Conservation (phyloP, 1,140 invertebrate species). For the Sitodiplosis mosellana region DNA sequence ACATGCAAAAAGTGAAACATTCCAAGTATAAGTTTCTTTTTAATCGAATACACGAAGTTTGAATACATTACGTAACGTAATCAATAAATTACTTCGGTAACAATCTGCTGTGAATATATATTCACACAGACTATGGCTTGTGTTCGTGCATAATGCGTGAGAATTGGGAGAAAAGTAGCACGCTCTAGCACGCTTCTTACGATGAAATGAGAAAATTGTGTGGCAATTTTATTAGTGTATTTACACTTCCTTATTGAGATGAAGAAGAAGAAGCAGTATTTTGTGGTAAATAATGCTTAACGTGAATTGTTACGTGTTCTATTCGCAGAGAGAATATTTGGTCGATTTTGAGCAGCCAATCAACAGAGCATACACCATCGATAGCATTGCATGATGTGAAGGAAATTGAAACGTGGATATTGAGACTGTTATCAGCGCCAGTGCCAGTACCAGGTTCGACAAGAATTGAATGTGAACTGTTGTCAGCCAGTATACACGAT, state of each 20-base stretch:
- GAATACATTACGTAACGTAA: too few relatives aligned
- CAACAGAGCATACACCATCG: slow-evolving; percentile 58
- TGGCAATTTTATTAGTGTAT: neutral
- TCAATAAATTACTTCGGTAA: too few relatives aligned
- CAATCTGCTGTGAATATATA: too few relatives aligned
- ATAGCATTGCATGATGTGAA: slow-evolving; percentile 88
- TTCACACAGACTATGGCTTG: too few relatives aligned
- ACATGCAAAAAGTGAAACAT: too few relatives aligned
- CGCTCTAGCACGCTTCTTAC: too few relatives aligned
- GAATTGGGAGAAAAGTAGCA: too few relatives aligned
- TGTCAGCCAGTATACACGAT: slow-evolving; percentile 71
- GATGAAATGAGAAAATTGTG: too few relatives aligned
- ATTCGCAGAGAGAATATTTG: slow-evolving; percentile 73
- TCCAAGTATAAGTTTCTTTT: too few relatives aligned
- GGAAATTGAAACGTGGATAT: slow-evolving; percentile 97
- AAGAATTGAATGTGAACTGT: slow-evolving; percentile 80
- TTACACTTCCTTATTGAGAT: slow-evolving; percentile 1
- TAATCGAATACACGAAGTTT: too few relatives aligned
- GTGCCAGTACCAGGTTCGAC: slow-evolving; percentile 96
- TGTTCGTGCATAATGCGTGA: too few relatives aligned
- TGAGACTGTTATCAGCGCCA: slow-evolving; percentile 84
- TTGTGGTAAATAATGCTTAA: slow-evolving; percentile 3
- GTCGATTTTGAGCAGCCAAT: slow-evolving; percentile 63
- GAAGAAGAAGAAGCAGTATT: slow-evolving; percentile 8
- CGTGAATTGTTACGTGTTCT: neutral